These are phyloP conservation scores for Phodopus roborovskii DNA, from an alignment of 2,113 vertebrate species.

Conservation along the genomic window DNA sequence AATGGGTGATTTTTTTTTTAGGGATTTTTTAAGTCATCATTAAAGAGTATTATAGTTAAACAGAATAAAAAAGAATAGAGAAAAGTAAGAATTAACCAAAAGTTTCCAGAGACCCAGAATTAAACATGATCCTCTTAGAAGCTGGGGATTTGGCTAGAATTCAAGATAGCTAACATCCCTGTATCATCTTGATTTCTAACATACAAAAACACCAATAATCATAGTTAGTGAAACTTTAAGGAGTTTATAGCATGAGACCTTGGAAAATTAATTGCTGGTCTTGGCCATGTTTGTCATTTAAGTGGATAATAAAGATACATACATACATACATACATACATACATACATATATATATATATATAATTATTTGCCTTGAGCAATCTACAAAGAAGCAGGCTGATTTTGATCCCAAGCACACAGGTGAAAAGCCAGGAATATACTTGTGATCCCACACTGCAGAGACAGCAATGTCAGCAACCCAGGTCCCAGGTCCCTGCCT, in stretches of 20 bases:
- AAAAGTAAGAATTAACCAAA: constrained; percentile 47
- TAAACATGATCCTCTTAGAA: constrained; percentile 50
- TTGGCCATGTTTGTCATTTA: not conserved
- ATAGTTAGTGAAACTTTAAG: not conserved
- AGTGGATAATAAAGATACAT: not conserved
- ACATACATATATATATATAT: too few species aligned
- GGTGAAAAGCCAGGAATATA: not conserved
- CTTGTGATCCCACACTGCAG: not conserved
- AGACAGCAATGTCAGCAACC: not conserved
- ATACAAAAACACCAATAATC: not conserved
- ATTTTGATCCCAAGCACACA: not conserved
- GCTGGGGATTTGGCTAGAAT: not conserved
- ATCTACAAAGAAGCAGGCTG: constrained; percentile 17
- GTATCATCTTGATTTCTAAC: not conserved
- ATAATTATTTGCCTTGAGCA: constrained; percentile 59
- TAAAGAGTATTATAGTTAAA: constrained; percentile 47
- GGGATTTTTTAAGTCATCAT: not conserved
- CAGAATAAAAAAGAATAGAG: constrained; percentile 48
- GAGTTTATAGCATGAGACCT: not conserved
- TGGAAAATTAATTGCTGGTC: not conserved
- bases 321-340: too few species aligned
- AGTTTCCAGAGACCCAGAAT: constrained; percentile 42
- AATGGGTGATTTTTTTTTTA: not conserved
- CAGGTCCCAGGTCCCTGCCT: not conserved
- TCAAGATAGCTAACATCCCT: not conserved